Percentiles rank a stretch among this genome's conserved stretches.
phyloP scores from a whole-genome alignment of 1,140 invertebrate species.

The Telenomus remus region DNA sequence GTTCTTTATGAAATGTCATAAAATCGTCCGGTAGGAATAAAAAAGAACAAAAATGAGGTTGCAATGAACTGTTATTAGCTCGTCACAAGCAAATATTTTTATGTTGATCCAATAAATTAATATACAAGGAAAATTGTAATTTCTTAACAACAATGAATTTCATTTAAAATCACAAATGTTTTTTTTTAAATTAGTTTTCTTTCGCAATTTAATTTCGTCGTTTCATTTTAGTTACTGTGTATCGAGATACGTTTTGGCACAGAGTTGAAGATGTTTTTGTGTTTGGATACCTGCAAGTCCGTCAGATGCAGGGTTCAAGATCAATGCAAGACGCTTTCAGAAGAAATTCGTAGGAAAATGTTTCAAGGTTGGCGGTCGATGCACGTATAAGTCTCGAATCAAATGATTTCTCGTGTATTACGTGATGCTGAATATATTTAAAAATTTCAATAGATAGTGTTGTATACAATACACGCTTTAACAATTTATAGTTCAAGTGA shows the following conservation, averaged over 20 bases:
- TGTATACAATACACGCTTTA: conserved; percentile 12
- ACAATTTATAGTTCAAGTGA: conserved; percentile 18
- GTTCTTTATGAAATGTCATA: background rate
- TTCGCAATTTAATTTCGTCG: too few relatives aligned
- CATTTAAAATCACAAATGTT: too few relatives aligned
- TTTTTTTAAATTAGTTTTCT: too few relatives aligned
- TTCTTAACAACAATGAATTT: conserved; percentile 43
- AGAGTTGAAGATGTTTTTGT: background rate
- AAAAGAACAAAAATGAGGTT: conserved; percentile 3
- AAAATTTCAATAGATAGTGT: conserved; percentile 3
- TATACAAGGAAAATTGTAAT: conserved; percentile 45
- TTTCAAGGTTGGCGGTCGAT: conserved; percentile 25
- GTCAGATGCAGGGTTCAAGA: conserved; percentile 3
- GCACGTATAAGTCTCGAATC: conserved; percentile 28
- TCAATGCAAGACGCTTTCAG: conserved; percentile 11
- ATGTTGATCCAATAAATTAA: conserved; percentile 35
- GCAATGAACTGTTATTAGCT: conserved; percentile 41
- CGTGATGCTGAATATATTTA: conserved; percentile 50
- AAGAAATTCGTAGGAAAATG: conserved; percentile 30
- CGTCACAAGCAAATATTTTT: conserved; percentile 22
- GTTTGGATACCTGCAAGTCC: background rate
- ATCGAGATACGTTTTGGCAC: background rate
- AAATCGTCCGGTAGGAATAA: conserved; percentile 36
- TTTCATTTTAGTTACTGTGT: conserved; percentile 4
- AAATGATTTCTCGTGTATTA: conserved; percentile 44